Percentiles rank a stretch among this genome's conserved stretches.
phyloP scores from a whole-genome alignment of 37 sponge, comb jelly and placozoan species.

The Eunapius fragilis region DNA sequence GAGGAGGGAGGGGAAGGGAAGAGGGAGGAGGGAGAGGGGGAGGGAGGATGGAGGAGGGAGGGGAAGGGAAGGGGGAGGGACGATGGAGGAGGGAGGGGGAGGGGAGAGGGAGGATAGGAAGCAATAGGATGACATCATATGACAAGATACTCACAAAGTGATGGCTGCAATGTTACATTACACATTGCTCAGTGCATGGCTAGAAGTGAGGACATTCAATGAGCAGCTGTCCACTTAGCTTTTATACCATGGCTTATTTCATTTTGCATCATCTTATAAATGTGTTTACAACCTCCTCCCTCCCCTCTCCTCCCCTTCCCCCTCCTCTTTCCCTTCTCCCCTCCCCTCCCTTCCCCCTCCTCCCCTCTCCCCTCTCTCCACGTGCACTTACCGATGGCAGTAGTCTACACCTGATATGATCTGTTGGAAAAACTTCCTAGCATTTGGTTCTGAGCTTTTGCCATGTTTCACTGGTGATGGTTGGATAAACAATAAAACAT shows the following conservation, averaged over 20 bases:
- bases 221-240: too few species aligned
- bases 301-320: too few species aligned
- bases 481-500: too few species aligned
- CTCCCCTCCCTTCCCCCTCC: background rate
- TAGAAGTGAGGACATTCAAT: too few species aligned
- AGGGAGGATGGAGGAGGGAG: background rate
- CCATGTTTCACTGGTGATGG: slow-evolving; percentile 84
- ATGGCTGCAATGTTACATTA: too few species aligned
- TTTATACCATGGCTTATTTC: background rate
- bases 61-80: background rate
- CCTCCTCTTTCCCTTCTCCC: background rate
- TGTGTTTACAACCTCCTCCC: too few species aligned
- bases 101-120: too few species aligned
- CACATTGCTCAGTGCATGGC: too few species aligned
- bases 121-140: too few species aligned
- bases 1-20: background rate
- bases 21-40: background rate
- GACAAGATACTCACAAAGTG: too few species aligned
- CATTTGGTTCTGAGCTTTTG: slow-evolving; percentile 73
- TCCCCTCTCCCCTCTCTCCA: background rate
- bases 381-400: slow-evolving; percentile 69
- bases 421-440: slow-evolving; percentile 91
- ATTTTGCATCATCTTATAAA: too few species aligned
- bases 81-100: too few species aligned
- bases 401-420: slow-evolving; percentile 94